Evolutionary conservation across 2,797 vertebrate genomes (phyloP).

Genomic region (Cryptoblepharus egeriae): DNA sequence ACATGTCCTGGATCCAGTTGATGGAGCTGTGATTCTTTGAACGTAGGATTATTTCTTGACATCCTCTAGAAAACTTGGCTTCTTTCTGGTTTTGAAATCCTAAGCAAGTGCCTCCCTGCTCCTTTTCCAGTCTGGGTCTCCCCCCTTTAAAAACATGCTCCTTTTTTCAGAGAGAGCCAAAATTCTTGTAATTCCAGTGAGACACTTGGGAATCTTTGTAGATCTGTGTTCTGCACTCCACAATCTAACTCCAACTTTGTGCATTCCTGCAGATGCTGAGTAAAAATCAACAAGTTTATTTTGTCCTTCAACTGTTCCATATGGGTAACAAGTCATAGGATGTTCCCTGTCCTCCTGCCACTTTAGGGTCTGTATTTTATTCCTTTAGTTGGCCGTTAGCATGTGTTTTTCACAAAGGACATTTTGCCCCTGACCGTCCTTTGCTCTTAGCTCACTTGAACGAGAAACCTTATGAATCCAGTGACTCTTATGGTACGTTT

Average conservation of each 20-base stretch:
- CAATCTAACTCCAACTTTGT: neutral
- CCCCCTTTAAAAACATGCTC: neutral
- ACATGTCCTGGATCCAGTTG: no score
- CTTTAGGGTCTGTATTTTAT: neutral
- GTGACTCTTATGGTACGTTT: neutral
- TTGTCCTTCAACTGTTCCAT: conserved; percentile 25
- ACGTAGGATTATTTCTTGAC: neutral
- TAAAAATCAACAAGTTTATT: neutral
- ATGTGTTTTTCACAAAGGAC: conserved; percentile 25
- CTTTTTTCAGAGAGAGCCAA: neutral
- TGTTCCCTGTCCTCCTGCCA: conserved; percentile 21
- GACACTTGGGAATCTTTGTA: neutral
- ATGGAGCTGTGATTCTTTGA: no score
- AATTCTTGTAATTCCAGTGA: neutral
- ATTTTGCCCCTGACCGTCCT: rapidly evolving
- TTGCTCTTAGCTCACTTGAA: conserved; percentile 30
- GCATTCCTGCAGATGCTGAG: neutral
- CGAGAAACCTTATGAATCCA: neutral
- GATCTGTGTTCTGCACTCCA: neutral
- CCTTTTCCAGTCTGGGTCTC: neutral
- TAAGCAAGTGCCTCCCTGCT: neutral
- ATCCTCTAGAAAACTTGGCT: conserved; percentile 6
- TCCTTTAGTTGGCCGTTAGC: neutral
- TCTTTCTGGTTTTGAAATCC: neutral
- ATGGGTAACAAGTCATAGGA: conserved; percentile 13